A percentile compares a stretch with the other conserved stretches of the same genome.
phyloP scores from a whole-genome alignment of 2,888 invertebrate genomes.

The Hydroisotoma schaefferi region DNA sequence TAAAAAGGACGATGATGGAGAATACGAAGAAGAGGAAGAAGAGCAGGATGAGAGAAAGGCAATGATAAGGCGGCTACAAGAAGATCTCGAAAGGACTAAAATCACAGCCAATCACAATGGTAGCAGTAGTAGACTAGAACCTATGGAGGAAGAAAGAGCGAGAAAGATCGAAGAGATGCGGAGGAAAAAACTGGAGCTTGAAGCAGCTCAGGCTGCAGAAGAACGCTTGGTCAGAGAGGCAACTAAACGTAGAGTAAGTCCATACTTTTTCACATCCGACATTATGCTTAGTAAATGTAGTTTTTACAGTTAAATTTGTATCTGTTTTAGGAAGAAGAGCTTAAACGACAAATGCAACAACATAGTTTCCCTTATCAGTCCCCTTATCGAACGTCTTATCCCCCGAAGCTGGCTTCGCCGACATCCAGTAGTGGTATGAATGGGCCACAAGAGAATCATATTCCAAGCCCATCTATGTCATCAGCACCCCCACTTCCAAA shows the following conservation, averaged over 20 bases:
- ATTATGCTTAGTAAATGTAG: not conserved
- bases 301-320: not conserved
- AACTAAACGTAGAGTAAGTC: conserved; percentile 51
- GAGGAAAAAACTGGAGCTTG: conserved; percentile 57
- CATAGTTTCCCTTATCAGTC: conserved; percentile 50
- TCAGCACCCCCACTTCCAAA: conserved; percentile 45
- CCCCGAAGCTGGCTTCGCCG: conserved; percentile 30
- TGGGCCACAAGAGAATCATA: conserved; percentile 13
- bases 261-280: not conserved
- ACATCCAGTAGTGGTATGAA: conserved; percentile 19
- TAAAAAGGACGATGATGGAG: conserved; percentile 65
- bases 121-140: conserved; percentile 33
- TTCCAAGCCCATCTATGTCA: conserved; percentile 18
- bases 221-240: conserved; percentile 53
- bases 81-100: conserved; percentile 53
- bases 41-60: conserved; percentile 52
- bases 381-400: conserved; percentile 52
- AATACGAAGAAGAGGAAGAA: conserved; percentile 61
- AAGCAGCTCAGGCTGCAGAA: conserved; percentile 57
- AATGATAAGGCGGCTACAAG: conserved; percentile 53
- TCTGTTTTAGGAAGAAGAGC: conserved; percentile 52
- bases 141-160: conserved; percentile 52
- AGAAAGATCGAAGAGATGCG: conserved; percentile 59
- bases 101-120: conserved; percentile 34
- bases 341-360: conserved; percentile 51